Conservation (phyloP, 2,113 vertebrate genomes). For the Oncorhynchus gorbuscha region DNA sequence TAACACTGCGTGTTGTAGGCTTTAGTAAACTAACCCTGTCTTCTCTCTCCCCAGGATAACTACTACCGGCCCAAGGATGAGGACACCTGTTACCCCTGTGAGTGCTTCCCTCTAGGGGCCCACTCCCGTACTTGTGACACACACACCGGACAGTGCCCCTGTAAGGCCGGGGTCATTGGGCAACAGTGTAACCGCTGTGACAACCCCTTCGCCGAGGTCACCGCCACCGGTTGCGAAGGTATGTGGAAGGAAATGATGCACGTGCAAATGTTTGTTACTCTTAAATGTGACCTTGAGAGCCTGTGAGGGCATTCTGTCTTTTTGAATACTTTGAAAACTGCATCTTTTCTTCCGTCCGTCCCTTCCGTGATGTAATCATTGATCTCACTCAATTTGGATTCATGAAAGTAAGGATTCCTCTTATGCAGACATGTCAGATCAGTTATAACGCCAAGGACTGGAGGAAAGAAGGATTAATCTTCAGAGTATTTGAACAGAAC, state of each 20-base stretch:
- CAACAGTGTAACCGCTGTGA: conserved; percentile 95
- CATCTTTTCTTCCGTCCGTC: too few species aligned
- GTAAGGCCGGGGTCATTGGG: conserved; percentile 90
- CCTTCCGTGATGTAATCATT: too few species aligned
- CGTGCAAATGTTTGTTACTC: too few species aligned
- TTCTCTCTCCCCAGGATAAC: conserved; percentile 80
- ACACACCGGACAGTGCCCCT: conserved; percentile 87
- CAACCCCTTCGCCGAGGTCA: conserved; percentile 93
- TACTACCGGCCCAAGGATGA: conserved; percentile 85
- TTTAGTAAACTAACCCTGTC: not conserved
- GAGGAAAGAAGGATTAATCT: too few species aligned
- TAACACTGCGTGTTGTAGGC: not conserved
- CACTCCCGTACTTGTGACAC: conserved; percentile 81
- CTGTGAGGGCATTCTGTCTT: too few species aligned
- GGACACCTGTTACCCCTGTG: conserved; percentile 87
- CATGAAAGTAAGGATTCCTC: too few species aligned
- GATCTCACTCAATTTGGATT: too few species aligned
- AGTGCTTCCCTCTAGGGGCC: conserved; percentile 86
- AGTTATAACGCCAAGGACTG: too few species aligned
- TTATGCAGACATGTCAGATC: too few species aligned
- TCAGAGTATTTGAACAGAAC: too few species aligned
- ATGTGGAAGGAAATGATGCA: conserved; percentile 16
- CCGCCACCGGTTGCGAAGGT: conserved; percentile 88
- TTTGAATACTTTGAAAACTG: too few species aligned
- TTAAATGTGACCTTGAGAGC: too few species aligned